These are phyloP conservation scores for Pagrus major DNA, from an alignment of 2,113 vertebrate genomes.

Conservation along the genomic window DNA sequence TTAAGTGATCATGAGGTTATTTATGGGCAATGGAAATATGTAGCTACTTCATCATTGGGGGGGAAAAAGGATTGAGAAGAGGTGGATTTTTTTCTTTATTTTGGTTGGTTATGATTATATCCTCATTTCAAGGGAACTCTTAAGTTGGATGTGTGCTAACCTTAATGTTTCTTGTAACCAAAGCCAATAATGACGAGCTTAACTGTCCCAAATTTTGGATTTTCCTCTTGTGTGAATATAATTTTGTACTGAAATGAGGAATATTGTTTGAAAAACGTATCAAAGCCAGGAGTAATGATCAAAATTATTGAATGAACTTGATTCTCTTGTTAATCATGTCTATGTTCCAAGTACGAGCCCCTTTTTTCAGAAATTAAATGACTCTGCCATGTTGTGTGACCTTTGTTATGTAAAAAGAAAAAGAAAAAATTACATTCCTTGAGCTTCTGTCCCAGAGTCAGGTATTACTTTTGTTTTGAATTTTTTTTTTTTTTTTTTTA, in stretches of 20 bases:
- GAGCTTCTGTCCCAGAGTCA: conserved; percentile 46
- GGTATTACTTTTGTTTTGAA: conserved; percentile 45
- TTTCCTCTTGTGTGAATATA: conserved; percentile 17
- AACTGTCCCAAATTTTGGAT: conserved; percentile 11
- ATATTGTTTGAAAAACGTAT: background rate
- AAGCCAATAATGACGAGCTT: conserved; percentile 36
- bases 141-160: conserved; percentile 17
- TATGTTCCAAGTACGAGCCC: background rate
- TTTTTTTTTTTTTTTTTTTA: conserved; percentile 63
- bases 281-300: conserved; percentile 27
- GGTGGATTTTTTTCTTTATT: background rate
- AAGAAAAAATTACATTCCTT: conserved; percentile 58
- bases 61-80: background rate
- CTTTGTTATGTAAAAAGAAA: conserved; percentile 40
- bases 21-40: conserved; percentile 34
- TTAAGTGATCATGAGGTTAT: conserved; percentile 31
- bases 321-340: conserved; percentile 5
- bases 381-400: conserved; percentile 34
- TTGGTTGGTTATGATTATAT: conserved; percentile 7
- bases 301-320: conserved; percentile 2
- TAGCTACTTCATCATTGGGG: background rate
- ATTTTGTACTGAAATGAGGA: conserved; percentile 10
- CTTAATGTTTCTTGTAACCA: conserved; percentile 29
- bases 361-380: background rate
- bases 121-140: conserved; percentile 13